These are phyloP conservation scores for Macroramphosus scolopax DNA, from an alignment of 2,797 vertebrate genomes.

Conservation along the genomic window DNA sequence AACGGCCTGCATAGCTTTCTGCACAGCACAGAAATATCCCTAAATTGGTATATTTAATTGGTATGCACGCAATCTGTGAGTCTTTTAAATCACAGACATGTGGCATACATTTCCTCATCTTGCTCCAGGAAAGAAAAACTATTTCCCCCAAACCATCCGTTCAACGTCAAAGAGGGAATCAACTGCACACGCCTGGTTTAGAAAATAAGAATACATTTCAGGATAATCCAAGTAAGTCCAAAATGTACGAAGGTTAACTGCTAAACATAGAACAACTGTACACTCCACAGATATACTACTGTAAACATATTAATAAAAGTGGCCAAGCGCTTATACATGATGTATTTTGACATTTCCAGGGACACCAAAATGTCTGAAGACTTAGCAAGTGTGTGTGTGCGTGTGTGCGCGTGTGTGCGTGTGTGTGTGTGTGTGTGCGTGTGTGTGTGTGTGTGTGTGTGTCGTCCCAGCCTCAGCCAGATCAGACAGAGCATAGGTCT, in stretches of 20 bases:
- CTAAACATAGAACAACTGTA: conserved; percentile 2
- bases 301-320: conserved; percentile 7
- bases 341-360: conserved; percentile 30
- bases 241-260: no score
- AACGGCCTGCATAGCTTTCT: not conserved
- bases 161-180: not conserved
- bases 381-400: conserved; percentile 13
- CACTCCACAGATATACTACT: not conserved
- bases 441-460: no score
- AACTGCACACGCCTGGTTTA: not conserved
- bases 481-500: conserved; percentile 67
- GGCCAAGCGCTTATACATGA: not conserved
- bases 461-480: conserved; percentile 45
- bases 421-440: conserved; percentile 17
- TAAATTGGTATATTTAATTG: no score
- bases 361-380: conserved; percentile 41
- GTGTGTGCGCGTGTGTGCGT: conserved; percentile 24
- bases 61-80: no score
- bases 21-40: not conserved
- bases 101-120: no score
- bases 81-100: no score
- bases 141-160: not conserved
- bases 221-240: not conserved
- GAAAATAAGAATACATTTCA: no score
- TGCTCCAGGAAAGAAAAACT: not conserved